Percentiles rank a stretch among this genome's conserved stretches.
These are phyloP conservation scores for Galemys pyrenaicus DNA, from an alignment of 2,113 vertebrate species.

Conservation along the genomic window DNA sequence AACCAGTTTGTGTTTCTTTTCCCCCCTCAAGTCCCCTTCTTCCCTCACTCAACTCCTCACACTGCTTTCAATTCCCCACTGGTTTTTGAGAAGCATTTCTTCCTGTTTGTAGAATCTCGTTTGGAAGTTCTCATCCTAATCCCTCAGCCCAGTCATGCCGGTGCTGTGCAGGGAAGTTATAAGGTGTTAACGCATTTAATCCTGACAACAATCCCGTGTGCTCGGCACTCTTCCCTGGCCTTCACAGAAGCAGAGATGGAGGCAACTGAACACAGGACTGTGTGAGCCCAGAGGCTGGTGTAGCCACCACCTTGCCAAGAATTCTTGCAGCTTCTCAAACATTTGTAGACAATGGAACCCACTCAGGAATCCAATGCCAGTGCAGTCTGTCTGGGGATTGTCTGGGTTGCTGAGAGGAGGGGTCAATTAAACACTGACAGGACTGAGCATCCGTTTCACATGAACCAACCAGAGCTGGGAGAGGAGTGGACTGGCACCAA, in stretches of 20 bases:
- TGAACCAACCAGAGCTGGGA: not conserved
- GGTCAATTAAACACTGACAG: not conserved
- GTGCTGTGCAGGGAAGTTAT: not conserved
- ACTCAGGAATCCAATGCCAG: not conserved
- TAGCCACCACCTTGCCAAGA: not conserved
- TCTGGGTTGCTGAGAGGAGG: not conserved
- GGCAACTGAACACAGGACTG: not conserved
- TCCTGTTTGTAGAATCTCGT: conserved; percentile 18
- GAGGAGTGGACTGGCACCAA: not conserved
- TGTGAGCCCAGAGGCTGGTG: not conserved
- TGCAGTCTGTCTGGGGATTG: not conserved
- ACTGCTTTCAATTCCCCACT: not conserved
- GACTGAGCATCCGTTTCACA: not conserved
- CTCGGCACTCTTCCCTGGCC: not conserved
- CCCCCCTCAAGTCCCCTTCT: not conserved
- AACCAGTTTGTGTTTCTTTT: not conserved
- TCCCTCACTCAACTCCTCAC: not conserved
- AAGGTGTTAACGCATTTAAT: not conserved
- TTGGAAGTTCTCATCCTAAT: not conserved
- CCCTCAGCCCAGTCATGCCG: not conserved
- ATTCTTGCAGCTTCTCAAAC: not conserved
- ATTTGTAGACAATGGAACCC: not conserved
- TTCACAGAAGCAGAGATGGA: not conserved
- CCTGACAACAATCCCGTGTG: rapidly evolving
- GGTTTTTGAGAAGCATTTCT: conserved; percentile 15